Evolutionary conservation across 2,888 invertebrate genomes (phyloP).

Genomic region (Gerris lacustris): DNA sequence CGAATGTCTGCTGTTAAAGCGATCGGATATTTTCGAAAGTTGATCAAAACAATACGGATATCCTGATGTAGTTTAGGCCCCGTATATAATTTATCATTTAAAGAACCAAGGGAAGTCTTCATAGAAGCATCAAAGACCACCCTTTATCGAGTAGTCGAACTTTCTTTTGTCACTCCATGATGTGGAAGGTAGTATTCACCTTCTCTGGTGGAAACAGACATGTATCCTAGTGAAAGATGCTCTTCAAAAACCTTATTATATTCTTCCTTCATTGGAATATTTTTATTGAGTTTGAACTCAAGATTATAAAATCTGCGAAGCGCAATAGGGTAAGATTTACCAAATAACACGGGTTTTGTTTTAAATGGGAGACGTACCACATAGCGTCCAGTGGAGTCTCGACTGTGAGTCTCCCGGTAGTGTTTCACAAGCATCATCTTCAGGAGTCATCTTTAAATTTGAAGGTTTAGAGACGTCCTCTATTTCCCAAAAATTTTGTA

Average conservation of each 20-base stretch:
- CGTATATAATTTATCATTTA: background rate
- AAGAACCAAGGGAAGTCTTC: background rate
- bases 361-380: background rate
- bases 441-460: background rate
- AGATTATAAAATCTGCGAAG: constrained; percentile 4
- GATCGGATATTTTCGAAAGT: background rate
- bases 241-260: background rate
- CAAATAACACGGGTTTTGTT: background rate
- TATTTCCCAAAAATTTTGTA: constrained; percentile 16
- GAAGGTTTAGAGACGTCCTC: background rate
- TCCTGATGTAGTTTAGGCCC: background rate
- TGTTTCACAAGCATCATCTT: background rate
- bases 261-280: background rate
- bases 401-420: constrained; percentile 13
- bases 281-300: background rate
- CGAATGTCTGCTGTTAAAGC: background rate
- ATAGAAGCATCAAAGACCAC: background rate
- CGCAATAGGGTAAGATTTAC: background rate
- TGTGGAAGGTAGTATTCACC: background rate
- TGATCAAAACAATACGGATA: background rate
- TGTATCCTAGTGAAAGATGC: background rate
- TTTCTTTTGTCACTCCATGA: background rate
- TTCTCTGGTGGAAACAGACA: background rate
- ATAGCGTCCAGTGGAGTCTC: constrained; percentile 4
- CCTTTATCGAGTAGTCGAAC: background rate